phyloP scores from a whole-genome alignment of 2,888 invertebrate genomes.

The Drosophila recens region DNA sequence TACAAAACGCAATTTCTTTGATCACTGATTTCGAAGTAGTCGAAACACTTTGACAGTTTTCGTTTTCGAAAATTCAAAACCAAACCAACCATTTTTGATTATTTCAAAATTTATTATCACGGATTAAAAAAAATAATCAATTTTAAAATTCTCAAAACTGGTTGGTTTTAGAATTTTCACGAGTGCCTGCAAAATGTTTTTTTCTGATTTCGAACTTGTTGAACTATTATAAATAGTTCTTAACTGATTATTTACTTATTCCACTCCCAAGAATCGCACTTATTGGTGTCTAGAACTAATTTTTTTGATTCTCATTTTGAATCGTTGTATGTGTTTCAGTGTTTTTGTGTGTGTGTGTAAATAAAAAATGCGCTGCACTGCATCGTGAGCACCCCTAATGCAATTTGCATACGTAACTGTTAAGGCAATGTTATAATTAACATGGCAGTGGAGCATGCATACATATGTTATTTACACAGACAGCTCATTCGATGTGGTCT shows the following conservation, averaged over 20 bases:
- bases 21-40: not conserved
- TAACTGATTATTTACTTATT: constrained; percentile 9
- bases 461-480: constrained; percentile 19
- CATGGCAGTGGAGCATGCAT: constrained; percentile 50
- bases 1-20: constrained; percentile 30
- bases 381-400: constrained; percentile 9
- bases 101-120: constrained; percentile 47
- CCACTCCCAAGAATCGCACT: constrained; percentile 59
- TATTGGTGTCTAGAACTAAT: constrained; percentile 67
- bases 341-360: not conserved
- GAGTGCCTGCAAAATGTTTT: constrained; percentile 9
- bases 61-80: constrained; percentile 72
- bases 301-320: constrained; percentile 35
- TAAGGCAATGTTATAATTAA: constrained; percentile 59
- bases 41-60: not conserved
- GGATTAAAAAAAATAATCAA: constrained; percentile 11
- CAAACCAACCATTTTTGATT: constrained; percentile 79
- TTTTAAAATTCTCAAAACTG: constrained; percentile 68
- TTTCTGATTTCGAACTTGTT: not conserved
- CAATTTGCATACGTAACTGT: constrained; percentile 33
- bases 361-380: constrained; percentile 40
- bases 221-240: constrained; percentile 11
- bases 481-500: constrained; percentile 15
- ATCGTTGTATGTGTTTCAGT: constrained; percentile 29
- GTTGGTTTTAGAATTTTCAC: constrained; percentile 78